Percentiles rank a stretch among this genome's conserved stretches.
These are phyloP conservation scores for Tillus elongatus DNA, from an alignment of 2,888 invertebrate species.

Conservation along the genomic window DNA sequence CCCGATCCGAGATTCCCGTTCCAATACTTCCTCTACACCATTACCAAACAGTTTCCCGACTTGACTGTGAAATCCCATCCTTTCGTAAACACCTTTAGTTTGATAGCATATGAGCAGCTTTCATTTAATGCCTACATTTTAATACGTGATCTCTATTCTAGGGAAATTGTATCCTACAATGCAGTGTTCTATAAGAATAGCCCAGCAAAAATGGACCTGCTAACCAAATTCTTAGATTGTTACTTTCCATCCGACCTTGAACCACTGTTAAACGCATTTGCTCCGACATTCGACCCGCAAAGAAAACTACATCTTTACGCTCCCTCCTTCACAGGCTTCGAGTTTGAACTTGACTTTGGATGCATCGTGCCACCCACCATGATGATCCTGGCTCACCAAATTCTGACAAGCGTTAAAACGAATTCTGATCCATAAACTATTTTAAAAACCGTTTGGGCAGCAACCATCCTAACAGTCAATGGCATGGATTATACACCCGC, in stretches of 20 bases:
- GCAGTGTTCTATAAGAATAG: conserved; percentile 10
- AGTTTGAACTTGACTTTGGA: conserved; percentile 9
- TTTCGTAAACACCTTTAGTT: conserved; percentile 9
- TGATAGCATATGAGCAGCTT: conserved; percentile 11
- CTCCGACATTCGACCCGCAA: conserved; percentile 9
- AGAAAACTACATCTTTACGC: conserved; percentile 9
- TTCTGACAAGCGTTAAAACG: conserved; percentile 10
- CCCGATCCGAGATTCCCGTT: conserved; percentile 15
- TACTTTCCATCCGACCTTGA: conserved; percentile 10
- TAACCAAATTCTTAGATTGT: conserved; percentile 9
- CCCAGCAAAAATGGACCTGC: conserved; percentile 9
- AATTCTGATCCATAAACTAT: conserved; percentile 10
- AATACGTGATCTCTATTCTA: conserved; percentile 10
- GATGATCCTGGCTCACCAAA: conserved; percentile 8
- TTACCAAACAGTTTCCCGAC: conserved; percentile 10
- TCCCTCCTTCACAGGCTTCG: conserved; percentile 11
- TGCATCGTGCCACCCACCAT: conserved; percentile 3
- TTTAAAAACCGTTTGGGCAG: not conserved
- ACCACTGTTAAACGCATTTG: conserved; percentile 7
- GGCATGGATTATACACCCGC: not conserved
- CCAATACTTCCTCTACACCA: conserved; percentile 10
- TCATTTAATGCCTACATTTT: conserved; percentile 12
- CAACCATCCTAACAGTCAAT: conserved; percentile 4
- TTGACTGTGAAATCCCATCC: conserved; percentile 13
- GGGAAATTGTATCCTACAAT: conserved; percentile 11